Evolutionary conservation across 2,797 vertebrate genomes (phyloP).

Genomic region (Ceryle rudis): DNA sequence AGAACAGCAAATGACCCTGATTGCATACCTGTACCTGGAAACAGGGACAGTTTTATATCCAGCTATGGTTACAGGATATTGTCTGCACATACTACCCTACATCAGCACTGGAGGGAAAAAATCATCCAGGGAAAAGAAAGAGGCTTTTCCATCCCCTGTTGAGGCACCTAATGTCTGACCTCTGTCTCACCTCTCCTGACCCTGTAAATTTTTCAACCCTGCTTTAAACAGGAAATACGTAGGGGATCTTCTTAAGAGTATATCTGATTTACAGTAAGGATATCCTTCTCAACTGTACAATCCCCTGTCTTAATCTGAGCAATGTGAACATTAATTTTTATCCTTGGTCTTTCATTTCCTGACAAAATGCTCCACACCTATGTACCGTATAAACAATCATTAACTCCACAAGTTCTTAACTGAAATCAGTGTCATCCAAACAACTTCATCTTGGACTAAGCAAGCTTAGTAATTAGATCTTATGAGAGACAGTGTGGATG

Average conservation of each 20-base stretch:
- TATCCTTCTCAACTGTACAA: neutral
- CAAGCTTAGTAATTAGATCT: neutral
- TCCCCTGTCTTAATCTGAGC: neutral
- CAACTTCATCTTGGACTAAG: neutral
- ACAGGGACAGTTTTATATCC: neutral
- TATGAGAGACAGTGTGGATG: neutral
- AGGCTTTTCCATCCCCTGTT: neutral
- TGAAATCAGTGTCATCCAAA: neutral
- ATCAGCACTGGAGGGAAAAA: neutral
- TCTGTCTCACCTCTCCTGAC: neutral
- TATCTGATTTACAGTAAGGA: neutral
- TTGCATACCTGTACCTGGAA: neutral
- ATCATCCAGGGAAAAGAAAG: neutral
- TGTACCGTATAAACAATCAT: neutral
- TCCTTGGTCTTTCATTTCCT: neutral
- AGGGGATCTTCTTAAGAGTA: neutral
- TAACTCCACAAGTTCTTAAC: neutral
- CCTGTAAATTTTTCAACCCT: neutral
- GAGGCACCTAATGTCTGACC: neutral
- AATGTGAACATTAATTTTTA: neutral
- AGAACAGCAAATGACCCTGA: neutral
- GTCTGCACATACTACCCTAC: neutral
- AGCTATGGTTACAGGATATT: neutral
- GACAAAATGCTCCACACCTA: neutral
- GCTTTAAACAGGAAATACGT: constrained; percentile 25